phyloP scores from a whole-genome alignment of 2,888 invertebrate genomes.

The Andrena bucephala region DNA sequence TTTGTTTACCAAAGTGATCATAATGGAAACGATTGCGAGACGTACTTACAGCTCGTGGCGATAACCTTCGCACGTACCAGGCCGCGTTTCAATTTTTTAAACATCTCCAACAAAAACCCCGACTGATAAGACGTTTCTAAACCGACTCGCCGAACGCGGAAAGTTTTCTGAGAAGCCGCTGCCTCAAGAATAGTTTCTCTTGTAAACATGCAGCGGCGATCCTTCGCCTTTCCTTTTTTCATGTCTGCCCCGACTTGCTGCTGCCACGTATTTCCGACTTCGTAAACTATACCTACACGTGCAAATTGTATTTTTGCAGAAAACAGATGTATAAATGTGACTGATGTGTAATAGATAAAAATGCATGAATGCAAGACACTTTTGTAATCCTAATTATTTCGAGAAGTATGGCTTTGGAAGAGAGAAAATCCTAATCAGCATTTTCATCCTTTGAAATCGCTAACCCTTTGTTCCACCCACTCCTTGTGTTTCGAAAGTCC shows the following conservation, averaged over 20 bases:
- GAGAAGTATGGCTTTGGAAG: too few relatives aligned
- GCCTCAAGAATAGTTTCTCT: neutral
- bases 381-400: too few relatives aligned
- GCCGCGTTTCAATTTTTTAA: conserved; percentile 19
- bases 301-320: too few relatives aligned
- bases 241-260: neutral
- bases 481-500: too few relatives aligned
- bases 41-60: neutral
- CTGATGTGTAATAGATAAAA: too few relatives aligned
- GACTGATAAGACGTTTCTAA: neutral
- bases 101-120: neutral
- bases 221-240: neutral
- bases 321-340: too few relatives aligned
- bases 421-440: too few relatives aligned
- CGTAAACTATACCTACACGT: too few relatives aligned
- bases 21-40: conserved; percentile 8
- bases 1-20: too few relatives aligned
- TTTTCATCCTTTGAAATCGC: too few relatives aligned
- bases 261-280: neutral
- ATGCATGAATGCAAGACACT: too few relatives aligned
- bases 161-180: conserved; percentile 7
- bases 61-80: neutral
- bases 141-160: neutral
- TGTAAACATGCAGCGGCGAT: neutral
- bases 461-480: too few relatives aligned